These are phyloP conservation scores for Centrocercus urophasianus DNA, from an alignment of 2,113 vertebrate genomes.

Conservation along the genomic window DNA sequence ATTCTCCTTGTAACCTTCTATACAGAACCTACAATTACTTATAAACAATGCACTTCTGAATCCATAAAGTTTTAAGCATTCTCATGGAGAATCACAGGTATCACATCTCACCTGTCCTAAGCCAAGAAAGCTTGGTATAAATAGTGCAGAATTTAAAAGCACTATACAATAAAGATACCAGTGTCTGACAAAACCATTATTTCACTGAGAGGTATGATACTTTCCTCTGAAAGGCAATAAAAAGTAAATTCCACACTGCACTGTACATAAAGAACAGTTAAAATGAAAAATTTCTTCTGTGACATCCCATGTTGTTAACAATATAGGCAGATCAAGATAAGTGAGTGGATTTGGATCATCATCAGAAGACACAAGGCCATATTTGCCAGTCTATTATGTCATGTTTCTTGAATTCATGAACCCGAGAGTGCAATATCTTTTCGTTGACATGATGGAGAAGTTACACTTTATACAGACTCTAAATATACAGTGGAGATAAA, in stretches of 20 bases:
- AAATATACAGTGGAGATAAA: constrained; percentile 54
- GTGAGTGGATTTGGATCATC: constrained; percentile 67
- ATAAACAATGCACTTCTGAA: neutral
- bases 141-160: constrained; percentile 73
- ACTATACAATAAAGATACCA: constrained; percentile 71
- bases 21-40: neutral
- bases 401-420: constrained; percentile 67
- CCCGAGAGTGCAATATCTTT: constrained; percentile 63
- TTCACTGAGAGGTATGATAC: constrained; percentile 71
- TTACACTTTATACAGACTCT: constrained; percentile 49
- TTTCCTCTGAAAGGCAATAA: constrained; percentile 61
- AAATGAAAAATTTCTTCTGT: constrained; percentile 57
- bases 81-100: constrained; percentile 26
- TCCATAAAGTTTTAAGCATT: constrained; percentile 10
- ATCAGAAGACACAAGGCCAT: constrained; percentile 69
- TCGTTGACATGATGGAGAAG: constrained; percentile 62
- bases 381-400: constrained; percentile 68
- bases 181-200: constrained; percentile 74
- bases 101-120: constrained; percentile 61
- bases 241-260: constrained; percentile 60
- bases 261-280: constrained; percentile 67
- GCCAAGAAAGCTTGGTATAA: constrained; percentile 55
- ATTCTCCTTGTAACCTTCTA: constrained; percentile 5
- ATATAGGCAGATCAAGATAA: constrained; percentile 73
- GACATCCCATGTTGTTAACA: constrained; percentile 65